Conservation (phyloP, 2,888 invertebrate genomes). For the Eugnorisma glareosa region DNA sequence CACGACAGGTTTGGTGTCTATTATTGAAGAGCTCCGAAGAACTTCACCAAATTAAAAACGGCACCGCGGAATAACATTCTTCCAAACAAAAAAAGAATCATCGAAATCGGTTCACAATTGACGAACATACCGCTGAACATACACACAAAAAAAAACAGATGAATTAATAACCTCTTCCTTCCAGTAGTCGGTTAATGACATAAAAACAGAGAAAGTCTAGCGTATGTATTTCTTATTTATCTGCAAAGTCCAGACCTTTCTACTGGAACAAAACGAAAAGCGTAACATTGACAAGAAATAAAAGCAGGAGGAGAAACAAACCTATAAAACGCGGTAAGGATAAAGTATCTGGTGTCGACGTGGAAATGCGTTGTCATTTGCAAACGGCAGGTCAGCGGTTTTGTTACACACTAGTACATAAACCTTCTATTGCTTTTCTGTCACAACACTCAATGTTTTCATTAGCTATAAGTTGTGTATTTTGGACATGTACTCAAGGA, state of each 20-base stretch:
- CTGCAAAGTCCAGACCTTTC: not conserved
- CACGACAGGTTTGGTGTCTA: too few relatives aligned
- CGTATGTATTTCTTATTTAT: not conserved
- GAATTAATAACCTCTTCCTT: too few relatives aligned
- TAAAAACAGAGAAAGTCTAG: not conserved
- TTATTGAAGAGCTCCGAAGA: too few relatives aligned
- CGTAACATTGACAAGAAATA: conserved; percentile 35
- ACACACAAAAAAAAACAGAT: too few relatives aligned
- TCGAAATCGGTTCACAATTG: too few relatives aligned
- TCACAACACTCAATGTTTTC: conserved; percentile 5
- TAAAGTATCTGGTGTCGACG: conserved; percentile 49
- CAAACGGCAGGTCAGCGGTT: conserved; percentile 60
- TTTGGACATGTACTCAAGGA: not conserved
- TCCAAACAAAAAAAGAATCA: too few relatives aligned
- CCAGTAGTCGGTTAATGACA: not conserved
- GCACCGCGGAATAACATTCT: too few relatives aligned
- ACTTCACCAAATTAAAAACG: too few relatives aligned
- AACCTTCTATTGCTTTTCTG: conserved; percentile 41
- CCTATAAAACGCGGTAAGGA: conserved; percentile 41
- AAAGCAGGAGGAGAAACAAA: conserved; percentile 26
- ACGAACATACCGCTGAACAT: too few relatives aligned
- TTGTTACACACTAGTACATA: conserved; percentile 40
- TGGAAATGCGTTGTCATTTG: conserved; percentile 62
- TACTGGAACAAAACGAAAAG: conserved; percentile 12
- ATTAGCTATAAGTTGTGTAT: not conserved